A percentile compares a stretch with the other conserved stretches of the same genome.
These are phyloP conservation scores for Passerina amoena DNA, from an alignment of 2,113 vertebrate genomes.

Conservation along the genomic window DNA sequence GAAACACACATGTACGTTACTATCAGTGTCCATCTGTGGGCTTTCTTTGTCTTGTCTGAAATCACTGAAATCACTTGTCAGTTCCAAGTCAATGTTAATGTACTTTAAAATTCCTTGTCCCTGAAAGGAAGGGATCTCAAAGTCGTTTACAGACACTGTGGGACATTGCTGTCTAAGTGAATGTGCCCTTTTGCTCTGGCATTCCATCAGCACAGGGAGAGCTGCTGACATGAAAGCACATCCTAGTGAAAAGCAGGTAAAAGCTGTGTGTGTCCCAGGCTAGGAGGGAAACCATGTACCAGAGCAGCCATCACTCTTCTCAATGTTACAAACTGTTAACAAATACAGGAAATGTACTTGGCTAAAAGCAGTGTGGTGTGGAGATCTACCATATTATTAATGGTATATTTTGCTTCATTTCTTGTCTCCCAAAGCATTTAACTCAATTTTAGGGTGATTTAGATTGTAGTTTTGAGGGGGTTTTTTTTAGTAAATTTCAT, in stretches of 20 bases:
- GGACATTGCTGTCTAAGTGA: not conserved
- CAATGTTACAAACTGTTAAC: not conserved
- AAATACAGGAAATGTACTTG: slow-evolving; percentile 70
- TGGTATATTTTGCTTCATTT: slow-evolving; percentile 49
- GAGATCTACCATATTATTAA: not conserved
- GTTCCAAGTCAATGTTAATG: not conserved
- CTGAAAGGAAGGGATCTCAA: not conserved
- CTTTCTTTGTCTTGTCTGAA: not conserved
- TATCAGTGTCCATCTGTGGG: not conserved
- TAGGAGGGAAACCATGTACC: not conserved
- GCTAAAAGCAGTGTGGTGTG: not conserved
- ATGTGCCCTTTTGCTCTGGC: not conserved
- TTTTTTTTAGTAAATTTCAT: not conserved
- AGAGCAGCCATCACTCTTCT: not conserved
- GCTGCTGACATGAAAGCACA: not conserved
- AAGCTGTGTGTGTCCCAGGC: not conserved
- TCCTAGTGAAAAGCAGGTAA: not conserved
- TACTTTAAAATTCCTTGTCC: not conserved
- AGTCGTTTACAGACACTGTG: slow-evolving; percentile 49
- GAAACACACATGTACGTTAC: not conserved
- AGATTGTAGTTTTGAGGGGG: not conserved
- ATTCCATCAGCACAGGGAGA: fast-evolving
- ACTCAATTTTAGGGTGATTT: not conserved
- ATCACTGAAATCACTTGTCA: not conserved
- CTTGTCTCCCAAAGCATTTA: slow-evolving; percentile 56